Base-by-base conservation (phyloP, 2,797 vertebrate genomes). In the Sorex maritimensis region DNA sequence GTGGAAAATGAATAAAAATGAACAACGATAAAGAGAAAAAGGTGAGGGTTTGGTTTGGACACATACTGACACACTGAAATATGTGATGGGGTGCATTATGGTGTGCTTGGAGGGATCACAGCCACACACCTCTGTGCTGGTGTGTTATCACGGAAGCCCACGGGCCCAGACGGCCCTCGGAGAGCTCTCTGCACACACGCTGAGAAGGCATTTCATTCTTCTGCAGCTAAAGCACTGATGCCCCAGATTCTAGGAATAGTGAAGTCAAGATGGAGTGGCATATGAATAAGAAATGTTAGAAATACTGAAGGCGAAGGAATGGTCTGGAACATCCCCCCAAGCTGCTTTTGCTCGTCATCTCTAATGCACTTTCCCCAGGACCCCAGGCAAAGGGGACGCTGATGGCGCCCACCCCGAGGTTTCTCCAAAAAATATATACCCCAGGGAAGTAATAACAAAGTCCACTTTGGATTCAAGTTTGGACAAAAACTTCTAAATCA, bases 401-500 rank as follows among this genome's bases (percentile, higher is more conserved):
- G 26, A 41, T 69, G 17, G 72, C 72, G 92, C 77, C 61, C 2
- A 7, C 68, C 58, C 28, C 14, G 9, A 89, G 26, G 17, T 28
- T 81, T 85, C 88, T 81, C 28, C 92, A 78, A 86, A 21, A 88
- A 2, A n/a, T 67, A 81, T 0, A 24, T 26, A 83, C 49, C 9
- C 14, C 38, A 82, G 21, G 55, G 41, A 34, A 81, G 95, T 86
- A 93, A 61, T 28, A 96, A 79, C 71, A 74, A 95, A 86, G 95
- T 58, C 8, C 93, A 13, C 15, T 95, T 69, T 95, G 49, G 95
- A 90, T 82, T 94, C 55, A 94, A 94, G 24, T 94, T n/a, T 30
- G 61, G 96, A 83, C 15, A 2, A 26, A 34, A 52, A 94, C 92
- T 97, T 96, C 34, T 88, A 96, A 94, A 72, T 10, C 10, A 65